Base-by-base conservation (phyloP, 2,888 invertebrate genomes). In the Pelosia muscerda region DNA sequence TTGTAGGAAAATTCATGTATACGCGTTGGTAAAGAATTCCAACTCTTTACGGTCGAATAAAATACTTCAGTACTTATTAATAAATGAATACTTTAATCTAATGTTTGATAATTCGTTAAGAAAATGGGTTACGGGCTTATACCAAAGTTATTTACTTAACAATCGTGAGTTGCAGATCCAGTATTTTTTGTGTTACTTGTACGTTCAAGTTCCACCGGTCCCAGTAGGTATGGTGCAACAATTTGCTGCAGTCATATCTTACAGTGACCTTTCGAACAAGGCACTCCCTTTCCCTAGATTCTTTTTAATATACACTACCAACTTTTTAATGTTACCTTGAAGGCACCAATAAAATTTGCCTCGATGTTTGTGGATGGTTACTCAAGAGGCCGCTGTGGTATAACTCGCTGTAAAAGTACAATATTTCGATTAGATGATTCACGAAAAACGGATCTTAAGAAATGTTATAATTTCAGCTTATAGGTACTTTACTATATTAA, bases 281-380 rank as follows among this genome's bases (percentile, higher is more conserved):
- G 65, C 66, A 61, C 66, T 76, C 63, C 69, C 71, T 74, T 79
- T 76, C 65, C 64, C 62, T 62, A 62, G 28, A 67, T 66, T 25
- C 49, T 59, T 75, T 74, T 63, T 23, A 55, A 25, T 34, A 63
- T 61, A 77, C 56, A 23, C 68, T 65, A 38, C n/a, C 8, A 38
- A 34, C n/a, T 60, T 57, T 63, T 56, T 38, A 58, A 65, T 34
- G 53, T 62, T 26, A 13, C 76, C 73, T 76, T 71, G 63, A 65
- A 70, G 2, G n/a, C 34, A 64, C 54, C 38, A 31, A 38, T 59
- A 25, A 60, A 60, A 53, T 65, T 65, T 31, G 22, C 49, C 66
- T 60, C 26, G 42, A 60, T 59, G 22, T 28, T 28, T 22, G 5
- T 65, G 26, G 26, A 57, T 62, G 63, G 53, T 62, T 62, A 42